A percentile compares a stretch with the other conserved stretches of the same genome.
These are phyloP conservation scores for Cettia cetti DNA, from an alignment of 2,113 vertebrate species.

Conservation along the genomic window DNA sequence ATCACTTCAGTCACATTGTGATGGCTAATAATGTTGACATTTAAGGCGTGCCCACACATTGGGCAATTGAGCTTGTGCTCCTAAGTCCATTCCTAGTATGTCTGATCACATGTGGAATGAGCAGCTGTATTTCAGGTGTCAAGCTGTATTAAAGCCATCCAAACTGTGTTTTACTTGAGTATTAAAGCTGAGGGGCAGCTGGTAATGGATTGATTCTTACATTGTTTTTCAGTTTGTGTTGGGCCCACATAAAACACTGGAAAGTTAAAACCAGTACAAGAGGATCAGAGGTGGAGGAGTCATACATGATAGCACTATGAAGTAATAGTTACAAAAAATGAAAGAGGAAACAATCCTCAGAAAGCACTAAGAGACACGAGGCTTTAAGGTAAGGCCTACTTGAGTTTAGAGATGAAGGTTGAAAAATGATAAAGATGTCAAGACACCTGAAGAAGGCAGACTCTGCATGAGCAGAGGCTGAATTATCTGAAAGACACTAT, in stretches of 20 bases:
- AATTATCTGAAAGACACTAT: background rate
- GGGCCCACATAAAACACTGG: background rate
- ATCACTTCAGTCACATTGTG: background rate
- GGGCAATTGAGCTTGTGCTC: background rate
- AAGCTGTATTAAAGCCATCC: background rate
- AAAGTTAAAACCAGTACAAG: background rate
- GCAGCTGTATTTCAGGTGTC: background rate
- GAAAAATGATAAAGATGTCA: background rate
- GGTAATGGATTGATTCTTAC: background rate
- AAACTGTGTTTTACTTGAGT: background rate
- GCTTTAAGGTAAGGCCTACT: background rate
- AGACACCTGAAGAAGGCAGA: background rate
- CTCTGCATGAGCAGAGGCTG: background rate
- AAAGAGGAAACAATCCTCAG: background rate
- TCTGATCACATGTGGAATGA: background rate
- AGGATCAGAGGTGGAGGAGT: background rate
- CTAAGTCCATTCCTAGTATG: background rate
- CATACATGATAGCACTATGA: background rate
- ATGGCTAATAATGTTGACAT: slow-evolving; percentile 1
- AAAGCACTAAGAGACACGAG: background rate
- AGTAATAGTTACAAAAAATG: background rate
- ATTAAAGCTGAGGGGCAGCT: background rate
- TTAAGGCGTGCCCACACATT: background rate
- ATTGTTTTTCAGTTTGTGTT: background rate
- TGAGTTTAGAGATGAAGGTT: background rate